Percentiles rank a stretch among this genome's conserved stretches.
Conservation (phyloP, 2,888 invertebrate species). For the Tortrix viridana region DNA sequence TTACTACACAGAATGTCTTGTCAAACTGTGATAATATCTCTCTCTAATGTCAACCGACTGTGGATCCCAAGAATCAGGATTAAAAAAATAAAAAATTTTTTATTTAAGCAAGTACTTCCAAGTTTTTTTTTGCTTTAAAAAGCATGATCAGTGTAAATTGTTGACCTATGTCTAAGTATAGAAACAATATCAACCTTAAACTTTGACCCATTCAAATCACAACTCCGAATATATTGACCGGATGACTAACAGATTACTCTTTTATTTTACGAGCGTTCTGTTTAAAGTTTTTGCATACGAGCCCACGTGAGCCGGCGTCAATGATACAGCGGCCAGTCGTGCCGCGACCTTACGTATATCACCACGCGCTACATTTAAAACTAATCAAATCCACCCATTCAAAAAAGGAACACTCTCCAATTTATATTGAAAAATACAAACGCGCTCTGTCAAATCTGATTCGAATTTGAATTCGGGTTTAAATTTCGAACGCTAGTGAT, state of each 20-base stretch:
- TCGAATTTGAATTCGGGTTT: constrained; percentile 8
- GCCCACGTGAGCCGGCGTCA: constrained; percentile 75
- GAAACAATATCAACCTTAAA: too few relatives aligned
- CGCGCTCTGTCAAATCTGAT: background rate
- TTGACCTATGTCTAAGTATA: too few relatives aligned
- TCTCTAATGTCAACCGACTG: too few relatives aligned
- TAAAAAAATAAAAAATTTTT: too few relatives aligned
- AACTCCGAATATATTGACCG: constrained; percentile 39
- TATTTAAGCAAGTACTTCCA: too few relatives aligned
- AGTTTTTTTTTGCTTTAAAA: too few relatives aligned
- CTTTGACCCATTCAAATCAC: too few relatives aligned
- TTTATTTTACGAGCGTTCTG: constrained; percentile 66
- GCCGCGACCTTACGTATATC: constrained; percentile 77
- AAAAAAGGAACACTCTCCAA: constrained; percentile 46
- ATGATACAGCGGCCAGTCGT: constrained; percentile 75
- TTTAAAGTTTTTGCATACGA: constrained; percentile 76
- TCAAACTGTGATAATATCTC: too few relatives aligned
- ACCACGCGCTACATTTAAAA: constrained; percentile 68
- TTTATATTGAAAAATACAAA: constrained; percentile 9
- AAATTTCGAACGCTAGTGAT: constrained; percentile 32
- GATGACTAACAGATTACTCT: constrained; percentile 44
- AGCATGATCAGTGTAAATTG: too few relatives aligned
- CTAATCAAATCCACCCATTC: constrained; percentile 62
- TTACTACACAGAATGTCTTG: too few relatives aligned
- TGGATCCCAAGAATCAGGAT: too few relatives aligned